Conservation (phyloP, 2,797 vertebrate genomes). For the Sphaeramia orbicularis region DNA sequence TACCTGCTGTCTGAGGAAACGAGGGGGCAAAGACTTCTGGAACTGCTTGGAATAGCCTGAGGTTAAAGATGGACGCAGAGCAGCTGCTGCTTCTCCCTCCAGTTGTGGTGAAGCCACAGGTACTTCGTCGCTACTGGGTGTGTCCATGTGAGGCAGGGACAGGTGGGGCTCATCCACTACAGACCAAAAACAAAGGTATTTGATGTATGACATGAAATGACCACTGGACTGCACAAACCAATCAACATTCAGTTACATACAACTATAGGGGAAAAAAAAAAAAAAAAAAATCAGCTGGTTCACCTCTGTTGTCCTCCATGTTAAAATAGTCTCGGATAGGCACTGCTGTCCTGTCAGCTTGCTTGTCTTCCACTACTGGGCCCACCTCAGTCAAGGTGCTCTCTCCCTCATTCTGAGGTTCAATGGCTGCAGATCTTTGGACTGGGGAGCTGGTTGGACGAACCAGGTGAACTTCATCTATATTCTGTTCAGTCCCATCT, state of each 20-base stretch:
- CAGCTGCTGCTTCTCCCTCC: conserved; percentile 90
- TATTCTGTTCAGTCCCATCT: conserved; percentile 66
- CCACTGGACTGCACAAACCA: too few species aligned
- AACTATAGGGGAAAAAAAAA: background rate
- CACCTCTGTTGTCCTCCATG: conserved; percentile 83
- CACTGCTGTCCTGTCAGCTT: conserved; percentile 63
- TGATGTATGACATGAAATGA: background rate
- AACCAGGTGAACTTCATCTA: conserved; percentile 71
- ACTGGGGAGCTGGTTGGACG: conserved; percentile 77
- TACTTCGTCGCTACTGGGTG: conserved; percentile 79
- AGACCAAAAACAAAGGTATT: conserved; percentile 14
- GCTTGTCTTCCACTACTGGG: conserved; percentile 74
- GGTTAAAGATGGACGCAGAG: conserved; percentile 91
- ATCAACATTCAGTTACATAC: background rate
- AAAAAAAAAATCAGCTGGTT: conserved; percentile 10
- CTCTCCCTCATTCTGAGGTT: conserved; percentile 65
- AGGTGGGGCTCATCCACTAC: conserved; percentile 82
- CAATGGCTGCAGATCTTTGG: conserved; percentile 67
- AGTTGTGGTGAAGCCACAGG: conserved; percentile 82
- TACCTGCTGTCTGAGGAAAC: conserved; percentile 99
- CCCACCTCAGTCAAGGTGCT: conserved; percentile 56
- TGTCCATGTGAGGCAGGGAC: conserved; percentile 75
- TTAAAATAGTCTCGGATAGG: conserved; percentile 84
- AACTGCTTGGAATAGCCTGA: conserved; percentile 99
- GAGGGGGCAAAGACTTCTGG: conserved; percentile 96